phyloP scores from a whole-genome alignment of 2,113 vertebrate genomes.

The Semicossyphus pulcher region DNA sequence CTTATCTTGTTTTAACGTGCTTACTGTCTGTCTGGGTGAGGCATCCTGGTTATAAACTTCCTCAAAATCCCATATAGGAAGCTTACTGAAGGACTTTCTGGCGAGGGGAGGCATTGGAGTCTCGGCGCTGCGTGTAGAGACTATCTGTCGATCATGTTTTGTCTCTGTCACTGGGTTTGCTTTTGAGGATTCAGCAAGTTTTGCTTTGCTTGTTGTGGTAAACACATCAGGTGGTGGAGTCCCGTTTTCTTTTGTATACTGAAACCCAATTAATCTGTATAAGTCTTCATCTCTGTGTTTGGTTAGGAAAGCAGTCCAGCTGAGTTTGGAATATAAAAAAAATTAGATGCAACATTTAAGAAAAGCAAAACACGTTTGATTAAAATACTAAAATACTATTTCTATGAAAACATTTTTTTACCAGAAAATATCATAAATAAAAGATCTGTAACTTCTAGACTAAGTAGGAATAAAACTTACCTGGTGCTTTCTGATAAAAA shows the following conservation, averaged over 20 bases:
- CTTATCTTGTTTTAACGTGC: not conserved
- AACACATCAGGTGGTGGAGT: fast-evolving
- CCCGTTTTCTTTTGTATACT: not conserved
- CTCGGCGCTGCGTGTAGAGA: not conserved
- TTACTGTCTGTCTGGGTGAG: slow-evolving; percentile 61
- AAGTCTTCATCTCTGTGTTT: not conserved
- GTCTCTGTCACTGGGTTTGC: not conserved
- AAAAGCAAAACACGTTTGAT: not conserved
- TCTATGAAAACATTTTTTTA: too few relatives aligned
- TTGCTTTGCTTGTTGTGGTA: fast-evolving
- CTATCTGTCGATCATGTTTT: not conserved
- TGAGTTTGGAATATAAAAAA: slow-evolving; percentile 16
- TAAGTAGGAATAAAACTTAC: slow-evolving; percentile 47
- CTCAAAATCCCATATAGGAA: slow-evolving; percentile 79
- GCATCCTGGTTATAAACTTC: slow-evolving; percentile 68
- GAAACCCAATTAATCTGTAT: too few relatives aligned
- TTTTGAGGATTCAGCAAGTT: not conserved
- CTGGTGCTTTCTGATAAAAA: not conserved
- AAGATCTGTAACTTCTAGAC: too few relatives aligned
- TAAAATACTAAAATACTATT: too few relatives aligned
- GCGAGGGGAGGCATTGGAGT: slow-evolving; percentile 60
- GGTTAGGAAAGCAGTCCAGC: not conserved
- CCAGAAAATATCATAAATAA: too few relatives aligned
- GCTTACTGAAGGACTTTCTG: slow-evolving; percentile 35
- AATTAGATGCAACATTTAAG: not conserved